These are phyloP conservation scores for Enteromius paludinosus DNA, from an alignment of 2,797 vertebrate species.

Conservation along the genomic window DNA sequence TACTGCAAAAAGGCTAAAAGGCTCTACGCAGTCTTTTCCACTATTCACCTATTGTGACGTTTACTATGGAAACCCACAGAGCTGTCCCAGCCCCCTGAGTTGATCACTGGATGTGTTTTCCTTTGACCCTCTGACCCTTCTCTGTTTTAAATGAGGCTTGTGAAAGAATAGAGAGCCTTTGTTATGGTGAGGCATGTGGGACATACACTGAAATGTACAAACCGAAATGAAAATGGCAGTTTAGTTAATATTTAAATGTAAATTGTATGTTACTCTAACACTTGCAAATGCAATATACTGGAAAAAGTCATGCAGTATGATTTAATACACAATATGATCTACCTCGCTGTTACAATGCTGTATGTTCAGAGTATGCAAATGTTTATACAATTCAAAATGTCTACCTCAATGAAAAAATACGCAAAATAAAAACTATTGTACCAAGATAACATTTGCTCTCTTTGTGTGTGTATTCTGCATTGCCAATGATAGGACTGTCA, in stretches of 20 bases:
- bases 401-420: slow-evolving; percentile 47
- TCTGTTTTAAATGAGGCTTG: slow-evolving; percentile 32
- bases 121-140: slow-evolving; percentile 42
- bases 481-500: background rate
- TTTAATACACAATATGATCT: slow-evolving; percentile 20
- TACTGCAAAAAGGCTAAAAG: slow-evolving; percentile 9
- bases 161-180: slow-evolving; percentile 41
- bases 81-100: slow-evolving; percentile 34
- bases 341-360: slow-evolving; percentile 42
- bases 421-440: slow-evolving; percentile 53
- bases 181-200: slow-evolving; percentile 16
- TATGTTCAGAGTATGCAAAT: slow-evolving; percentile 43
- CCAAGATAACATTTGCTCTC: background rate
- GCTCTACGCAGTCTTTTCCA: slow-evolving; percentile 10
- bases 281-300: background rate
- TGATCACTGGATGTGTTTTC: slow-evolving; percentile 48
- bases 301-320: background rate
- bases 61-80: slow-evolving; percentile 44
- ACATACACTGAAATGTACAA: slow-evolving; percentile 38
- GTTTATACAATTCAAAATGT: slow-evolving; percentile 31
- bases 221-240: slow-evolving; percentile 22
- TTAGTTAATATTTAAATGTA: slow-evolving; percentile 7
- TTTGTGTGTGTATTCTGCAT: background rate
- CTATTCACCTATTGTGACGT: slow-evolving; percentile 32
- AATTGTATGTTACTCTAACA: background rate